Base-by-base conservation (phyloP, 2,888 invertebrate genomes). In the Leptopilina drosophilae region DNA sequence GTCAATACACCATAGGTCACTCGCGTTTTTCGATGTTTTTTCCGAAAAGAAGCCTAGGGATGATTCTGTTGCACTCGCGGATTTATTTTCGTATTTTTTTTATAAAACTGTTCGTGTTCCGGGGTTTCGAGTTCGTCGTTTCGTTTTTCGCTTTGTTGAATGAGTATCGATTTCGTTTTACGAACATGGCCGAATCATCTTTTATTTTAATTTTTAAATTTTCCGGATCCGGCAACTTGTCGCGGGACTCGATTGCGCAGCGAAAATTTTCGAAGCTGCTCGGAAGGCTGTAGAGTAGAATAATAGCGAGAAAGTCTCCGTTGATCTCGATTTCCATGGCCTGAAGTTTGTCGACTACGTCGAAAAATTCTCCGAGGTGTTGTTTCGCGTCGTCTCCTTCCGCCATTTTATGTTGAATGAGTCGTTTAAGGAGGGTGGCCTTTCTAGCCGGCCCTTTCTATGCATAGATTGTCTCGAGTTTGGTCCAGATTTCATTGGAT, bases 181-280 rank as follows among this genome's bases (percentile, higher is more conserved):
- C 42, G 40, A 66, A 66, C 42, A 66, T 66, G 3, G 65, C 65
- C 14, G 65, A 33, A n/a, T 42, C 42, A n/a, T 66, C 62, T 62
- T 62, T 78, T 8, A 86, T 85, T 76, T 86, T 85, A 1, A 80
- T 69, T 64, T 82, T 85, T 1, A 85, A 49, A 0, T 49, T 77
- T 33, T 86, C 85, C 8, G 82, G 62, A 5, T 76, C 65, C 0
- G 85, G 84, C 7, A 86, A 77, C 2, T 81, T 73, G 66, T 85
- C 86, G 3, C 84, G 81, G 1, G 84, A 82, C 69, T 86, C 84
- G 5, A 87, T 86, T 7, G 86, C 85, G 56, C 82, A 62, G 40
- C 83, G 77, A 62, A 86, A 86, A 49, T 83, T 82, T 6, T 84
- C 85, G 14, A 76, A 86, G 12, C 80, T 82, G 40, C 75, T 62